Base-by-base conservation (phyloP, 92 coral and sea anemone genomes). In the Nematostella vectensis region DNA sequence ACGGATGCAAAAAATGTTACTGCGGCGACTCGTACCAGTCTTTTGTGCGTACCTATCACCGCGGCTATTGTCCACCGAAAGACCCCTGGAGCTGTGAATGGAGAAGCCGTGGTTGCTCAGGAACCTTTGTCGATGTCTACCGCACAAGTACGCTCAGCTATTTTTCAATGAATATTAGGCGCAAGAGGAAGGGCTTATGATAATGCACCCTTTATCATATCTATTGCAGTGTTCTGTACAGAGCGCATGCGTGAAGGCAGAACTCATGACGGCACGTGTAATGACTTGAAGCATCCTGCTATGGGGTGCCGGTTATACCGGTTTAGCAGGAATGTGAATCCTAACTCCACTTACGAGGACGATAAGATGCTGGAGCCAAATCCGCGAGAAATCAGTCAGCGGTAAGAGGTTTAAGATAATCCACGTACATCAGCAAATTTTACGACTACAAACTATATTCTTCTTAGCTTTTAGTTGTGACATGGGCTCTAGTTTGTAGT, bases 231-330 rank as follows among this genome's bases (percentile, higher is more conserved):
- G 96, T 30, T 56, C 3, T 87, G 96, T 44, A 57, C 85, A 1
- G 83, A 60, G 52, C 27, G 66, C 15, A 70, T 84, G 82, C 57
- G 45, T 12, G 47, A 21, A 0, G 61, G 56, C 3, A 61, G 96
- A 18, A 72, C 85, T 23, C 74, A 58, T 18, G 85, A 82, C 18
- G 96, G 96, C 23, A 82, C 89, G 17, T 87, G 96, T 39, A 87
- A 87, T 31, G 89, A 82, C 44, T 63, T 87, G 51, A 25, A 67
- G 17, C 65, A 68, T 4, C 79, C 96, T 2, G 76, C 82, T 9
- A 83, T 85, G 64, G 96, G 96, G 44, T 71, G 85, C 55, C 31
- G 85, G 58, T 52, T 72, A 31, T 82, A 82, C 73, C 55, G 86
- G 47, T 87, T 87, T 78, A 77, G 86, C 3, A 43, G 91, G 39